Evolutionary conservation across 2,888 invertebrate genomes (phyloP), one percentile per base, ranked within the genome.

Genomic region (Lycocerus yunnanus): DNA sequence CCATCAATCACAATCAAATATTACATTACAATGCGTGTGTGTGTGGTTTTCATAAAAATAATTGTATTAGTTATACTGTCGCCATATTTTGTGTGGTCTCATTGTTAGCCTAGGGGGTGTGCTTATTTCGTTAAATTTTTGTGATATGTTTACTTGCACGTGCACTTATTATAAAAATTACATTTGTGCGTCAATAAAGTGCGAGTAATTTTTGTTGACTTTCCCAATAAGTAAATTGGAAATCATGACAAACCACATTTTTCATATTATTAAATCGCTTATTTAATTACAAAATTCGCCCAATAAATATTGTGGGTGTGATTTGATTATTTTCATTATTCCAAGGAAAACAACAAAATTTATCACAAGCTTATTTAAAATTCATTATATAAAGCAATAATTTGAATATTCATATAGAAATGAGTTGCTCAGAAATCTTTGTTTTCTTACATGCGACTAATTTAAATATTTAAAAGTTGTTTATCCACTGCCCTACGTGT

Each of bases 1-100:
- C 73, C 73, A 76, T 76, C 76, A 76, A 73, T 76, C 76, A 76
- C 72, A 75, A 75, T 75, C 75, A 75, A 73, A 72, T 70, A 75
- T 67, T 72, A 68, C 58, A 75, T 73, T 72, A 69, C 72, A 60
- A 16, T 60, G 27, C 58, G 58, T 66, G 68, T 72, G 69, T 69
- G 63, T 75, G 75, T 63, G 72, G 72, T 72, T 75, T 75, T 69
- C 72, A 75, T 75, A 75, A 75, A 73, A 72, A 61, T 73, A 75
- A 75, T 75, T 73, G 67, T 60, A 65, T 75, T 75, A 75, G 43
- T 43, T 60, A 65, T 65, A 61, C 67, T 73, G 72, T 70, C 68
- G 70, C 65, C 63, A 66, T 75, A 72, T 74, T 75, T 72, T 72
- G 75, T 27, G 27, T 43, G 70, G 70, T 70, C 65, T 63, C 70